Conservation (phyloP, 2,888 invertebrate genomes). For the Mythimna albipuncta region DNA sequence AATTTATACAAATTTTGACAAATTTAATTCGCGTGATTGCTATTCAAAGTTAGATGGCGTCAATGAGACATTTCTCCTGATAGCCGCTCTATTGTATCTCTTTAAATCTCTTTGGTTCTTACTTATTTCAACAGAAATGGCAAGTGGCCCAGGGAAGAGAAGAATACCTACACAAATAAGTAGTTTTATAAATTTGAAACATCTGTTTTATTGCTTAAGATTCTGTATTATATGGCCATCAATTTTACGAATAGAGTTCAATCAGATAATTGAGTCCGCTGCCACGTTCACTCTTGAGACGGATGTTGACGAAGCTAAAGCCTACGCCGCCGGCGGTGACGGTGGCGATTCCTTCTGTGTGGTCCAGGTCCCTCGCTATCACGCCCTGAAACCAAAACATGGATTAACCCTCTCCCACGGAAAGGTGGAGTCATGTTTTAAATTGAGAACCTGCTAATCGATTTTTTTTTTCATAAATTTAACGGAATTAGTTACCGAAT, state of each 20-base stretch:
- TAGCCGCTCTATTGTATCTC: too few relatives aligned
- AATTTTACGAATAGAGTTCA: constrained; percentile 77
- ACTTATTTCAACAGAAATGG: neutral
- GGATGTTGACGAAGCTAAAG: constrained; percentile 75
- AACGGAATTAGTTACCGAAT: too few relatives aligned
- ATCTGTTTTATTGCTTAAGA: constrained; percentile 15
- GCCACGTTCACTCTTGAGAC: constrained; percentile 81
- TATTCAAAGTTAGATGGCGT: too few relatives aligned
- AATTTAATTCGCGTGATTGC: too few relatives aligned
- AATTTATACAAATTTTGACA: too few relatives aligned
- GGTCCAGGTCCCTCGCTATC: constrained; percentile 76
- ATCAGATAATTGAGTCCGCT: constrained; percentile 76
- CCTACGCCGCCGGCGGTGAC: constrained; percentile 83
- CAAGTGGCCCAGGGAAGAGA: neutral
- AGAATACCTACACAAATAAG: neutral
- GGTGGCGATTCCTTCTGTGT: constrained; percentile 68
- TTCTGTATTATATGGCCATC: neutral
- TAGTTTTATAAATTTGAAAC: neutral
- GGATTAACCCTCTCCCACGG: neutral
- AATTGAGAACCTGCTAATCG: too few relatives aligned
- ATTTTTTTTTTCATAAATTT: too few relatives aligned
- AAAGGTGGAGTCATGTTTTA: neutral
- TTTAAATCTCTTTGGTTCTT: too few relatives aligned
- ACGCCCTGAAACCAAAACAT: constrained; percentile 75
- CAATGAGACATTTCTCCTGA: too few relatives aligned